Base-by-base conservation (phyloP, 2,888 invertebrate species). In the Catotricha subobsoleta region DNA sequence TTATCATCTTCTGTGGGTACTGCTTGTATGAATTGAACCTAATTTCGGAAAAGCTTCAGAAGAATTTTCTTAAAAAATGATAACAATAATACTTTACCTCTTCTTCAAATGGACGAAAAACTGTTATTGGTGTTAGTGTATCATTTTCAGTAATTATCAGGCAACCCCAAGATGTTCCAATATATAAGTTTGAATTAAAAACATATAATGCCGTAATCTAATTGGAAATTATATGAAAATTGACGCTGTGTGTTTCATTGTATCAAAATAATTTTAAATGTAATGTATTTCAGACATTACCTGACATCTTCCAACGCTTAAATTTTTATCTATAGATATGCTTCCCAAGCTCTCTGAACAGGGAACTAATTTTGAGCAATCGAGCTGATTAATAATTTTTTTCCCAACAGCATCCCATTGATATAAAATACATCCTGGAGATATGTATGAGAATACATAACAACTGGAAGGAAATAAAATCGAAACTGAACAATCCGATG, bases 91-190 rank as follows among this genome's bases (percentile, higher is more conserved):
- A 18, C 15, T 9, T 67, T 21, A 82, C 80, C 60, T 87, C 80
- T 50, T 80, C 80, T 59, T 88, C 83, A 54, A 84, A 87, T 0
- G 91, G 88, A 29, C 91, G 69, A 66, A 91, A 91, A n/a, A 92
- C 81, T 3, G 88, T 87, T 43, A 91, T 76, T 0, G 94, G 92
- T 3, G 84, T 67, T 50, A 94, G 68, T 0, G 80, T 72, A 43
- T 69, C 67, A 15, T 79, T 73, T 57, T 91, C 90, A 0, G 88
- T 86, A 6, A 94, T 81, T 40, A 95, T 80, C 35, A 97, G 66
- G 58, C 91, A 90, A 19, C 97, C 97, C 81, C 88, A 86, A 7
- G 88, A 87, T 1, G 95, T 95, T 35, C 95, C 95, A 45, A 88
- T 79, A 59, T 87, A 90, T 30, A 94, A 65, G 52, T 79, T 76